A percentile compares a stretch with the other conserved stretches of the same genome.
Evolutionary conservation across 2,888 invertebrate species (phyloP).

Genomic region (Xanthorhoe designata): DNA sequence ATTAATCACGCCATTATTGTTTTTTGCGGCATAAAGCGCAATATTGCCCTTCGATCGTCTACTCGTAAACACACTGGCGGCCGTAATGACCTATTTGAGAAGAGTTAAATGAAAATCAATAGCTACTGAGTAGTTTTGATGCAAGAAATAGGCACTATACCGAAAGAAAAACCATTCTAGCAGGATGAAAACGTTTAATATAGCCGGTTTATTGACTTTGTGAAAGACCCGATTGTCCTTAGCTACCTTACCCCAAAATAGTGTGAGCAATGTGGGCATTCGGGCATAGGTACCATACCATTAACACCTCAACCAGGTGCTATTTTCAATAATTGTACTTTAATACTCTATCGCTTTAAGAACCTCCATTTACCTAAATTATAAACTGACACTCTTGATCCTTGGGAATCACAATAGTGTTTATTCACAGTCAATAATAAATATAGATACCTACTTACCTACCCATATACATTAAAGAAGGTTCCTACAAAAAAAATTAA

Average conservation of each 20-base stretch:
- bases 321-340: background rate
- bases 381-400: background rate
- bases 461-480: no score
- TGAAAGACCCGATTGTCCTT: background rate
- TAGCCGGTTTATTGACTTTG: background rate
- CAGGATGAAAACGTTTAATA: background rate
- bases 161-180: background rate
- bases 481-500: no score
- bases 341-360: background rate
- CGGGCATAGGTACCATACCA: background rate
- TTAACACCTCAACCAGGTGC: background rate
- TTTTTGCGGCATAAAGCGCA: constrained; percentile 74
- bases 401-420: background rate
- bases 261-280: background rate
- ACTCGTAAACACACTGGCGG: constrained; percentile 74
- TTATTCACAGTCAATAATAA: background rate
- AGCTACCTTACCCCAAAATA: background rate
- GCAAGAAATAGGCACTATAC: constrained; percentile 41
- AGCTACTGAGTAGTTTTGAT: constrained; percentile 55
- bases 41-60: constrained; percentile 75
- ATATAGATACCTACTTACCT: background rate
- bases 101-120: constrained; percentile 80
- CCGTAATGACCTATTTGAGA: constrained; percentile 77
- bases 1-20: constrained; percentile 83
- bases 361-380: background rate